phyloP scores from a whole-genome alignment of 2,113 vertebrate genomes.

The Leptocoma aspasia region DNA sequence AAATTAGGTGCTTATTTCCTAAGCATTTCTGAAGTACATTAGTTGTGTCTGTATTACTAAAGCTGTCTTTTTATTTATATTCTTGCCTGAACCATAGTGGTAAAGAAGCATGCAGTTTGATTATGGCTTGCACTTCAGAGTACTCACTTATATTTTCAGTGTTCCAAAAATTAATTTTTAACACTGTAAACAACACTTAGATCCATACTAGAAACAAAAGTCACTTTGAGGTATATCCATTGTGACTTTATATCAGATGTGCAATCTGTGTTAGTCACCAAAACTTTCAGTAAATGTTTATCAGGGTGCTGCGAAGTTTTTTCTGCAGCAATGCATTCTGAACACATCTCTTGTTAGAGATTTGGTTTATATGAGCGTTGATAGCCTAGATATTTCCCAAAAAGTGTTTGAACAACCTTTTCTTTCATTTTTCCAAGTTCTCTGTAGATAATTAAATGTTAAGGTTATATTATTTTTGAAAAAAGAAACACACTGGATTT shows the following conservation, averaged over 20 bases:
- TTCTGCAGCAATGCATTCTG: background rate
- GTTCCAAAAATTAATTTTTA: conserved; percentile 33
- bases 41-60: background rate
- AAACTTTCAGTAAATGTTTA: background rate
- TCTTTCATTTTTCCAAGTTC: background rate
- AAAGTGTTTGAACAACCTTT: background rate
- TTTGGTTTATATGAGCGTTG: background rate
- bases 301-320: background rate
- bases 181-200: background rate
- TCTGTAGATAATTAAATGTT: background rate
- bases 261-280: background rate
- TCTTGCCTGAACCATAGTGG: background rate
- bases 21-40: conserved; percentile 9
- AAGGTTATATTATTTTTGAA: background rate
- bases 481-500: background rate
- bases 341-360: background rate
- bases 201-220: conserved; percentile 26
- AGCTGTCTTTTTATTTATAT: background rate
- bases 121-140: background rate
- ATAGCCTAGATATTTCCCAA: background rate
- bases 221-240: background rate
- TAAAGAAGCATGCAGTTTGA: background rate
- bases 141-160: conserved; percentile 27
- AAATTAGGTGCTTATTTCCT: conserved; percentile 1
- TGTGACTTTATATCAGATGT: conserved; percentile 22